Conservation (phyloP, 2,797 vertebrate genomes). For the Channallabes apus region DNA sequence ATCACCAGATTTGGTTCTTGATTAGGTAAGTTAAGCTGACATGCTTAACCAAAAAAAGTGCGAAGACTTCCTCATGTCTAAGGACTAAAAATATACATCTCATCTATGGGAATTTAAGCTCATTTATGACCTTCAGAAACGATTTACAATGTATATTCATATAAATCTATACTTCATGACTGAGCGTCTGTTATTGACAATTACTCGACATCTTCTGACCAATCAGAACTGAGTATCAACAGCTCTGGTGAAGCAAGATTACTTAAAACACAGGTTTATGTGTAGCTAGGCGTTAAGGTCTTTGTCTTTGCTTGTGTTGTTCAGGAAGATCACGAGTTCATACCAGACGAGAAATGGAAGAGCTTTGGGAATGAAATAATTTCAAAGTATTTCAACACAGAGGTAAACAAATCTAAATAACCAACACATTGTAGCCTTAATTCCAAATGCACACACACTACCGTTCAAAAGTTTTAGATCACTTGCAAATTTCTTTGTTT, state of each 20-base stretch:
- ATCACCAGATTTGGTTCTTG: background rate
- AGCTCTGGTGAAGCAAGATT: background rate
- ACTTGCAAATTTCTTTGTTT: too few species aligned
- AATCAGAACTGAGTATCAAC: background rate
- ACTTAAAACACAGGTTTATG: background rate
- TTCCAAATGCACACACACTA: background rate
- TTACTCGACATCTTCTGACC: background rate
- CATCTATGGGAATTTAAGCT: background rate
- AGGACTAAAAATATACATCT: background rate
- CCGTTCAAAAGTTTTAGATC: too few species aligned
- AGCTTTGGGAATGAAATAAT: conserved; percentile 72
- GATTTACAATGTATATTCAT: background rate
- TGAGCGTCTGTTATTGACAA: background rate
- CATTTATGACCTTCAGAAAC: background rate
- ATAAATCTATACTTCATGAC: background rate
- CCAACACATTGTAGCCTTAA: background rate
- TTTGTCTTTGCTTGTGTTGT: background rate
- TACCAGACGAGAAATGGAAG: conserved; percentile 70
- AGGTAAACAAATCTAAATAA: conserved; percentile 63
- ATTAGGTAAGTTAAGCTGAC: background rate
- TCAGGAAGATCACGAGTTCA: conserved; percentile 76
- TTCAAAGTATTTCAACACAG: conserved; percentile 65
- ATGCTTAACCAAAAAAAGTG: background rate
- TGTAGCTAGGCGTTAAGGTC: background rate
- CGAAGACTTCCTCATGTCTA: background rate